Base-by-base conservation (phyloP, 2,113 vertebrate species). In the Microtus oregoni region DNA sequence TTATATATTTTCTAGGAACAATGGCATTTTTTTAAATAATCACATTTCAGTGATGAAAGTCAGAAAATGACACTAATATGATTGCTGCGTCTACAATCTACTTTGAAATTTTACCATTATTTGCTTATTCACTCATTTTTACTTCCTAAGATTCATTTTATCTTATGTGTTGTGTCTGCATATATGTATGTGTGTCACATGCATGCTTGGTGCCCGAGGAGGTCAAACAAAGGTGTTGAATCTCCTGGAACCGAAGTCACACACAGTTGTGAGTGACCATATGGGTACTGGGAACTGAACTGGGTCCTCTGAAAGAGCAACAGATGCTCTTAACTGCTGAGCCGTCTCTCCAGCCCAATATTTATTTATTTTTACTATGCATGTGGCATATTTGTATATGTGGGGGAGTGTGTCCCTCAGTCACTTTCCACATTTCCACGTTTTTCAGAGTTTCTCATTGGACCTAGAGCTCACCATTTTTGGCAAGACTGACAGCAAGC, bases 31-130 rank as follows among this genome's bases (percentile, higher is more conserved):
- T 92, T 67, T n/a, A 86, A 44, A 28, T 86, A 81, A 82, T 38
- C 35, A 13, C 82, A 78, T 77, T 86, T 82, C 30, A 58, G 8
- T 94, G 79, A 50, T 72, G 65, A 73, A 87, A 92, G 73, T 61
- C 19, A 87, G 41, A 61, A 83, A 55, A 9, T 86, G 83, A 35
- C 7, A 65, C 7, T 30, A n/a, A 65, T 55, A 63, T 61, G 17
- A 63, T 76, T 79, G 32, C 55, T 47, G 55, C 47, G 55, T 75
- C 15, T 90, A 24, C 87, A n/a, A 19, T 17, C 47, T 86, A 50
- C 86, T 67, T 32, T 67, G 14, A 94, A 78, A 87, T 30, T 90
- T 86, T 65, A 76, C 24, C 44, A 61, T 77, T 92, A 91, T 86
- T 78, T 93, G 35, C n/a, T 65, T 14, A 35, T 13, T 65, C 20